Percentiles rank a stretch among this genome's conserved stretches.
These are phyloP conservation scores for Hirtodrosophila confusa DNA, from an alignment of 2,888 invertebrate species.

Conservation along the genomic window DNA sequence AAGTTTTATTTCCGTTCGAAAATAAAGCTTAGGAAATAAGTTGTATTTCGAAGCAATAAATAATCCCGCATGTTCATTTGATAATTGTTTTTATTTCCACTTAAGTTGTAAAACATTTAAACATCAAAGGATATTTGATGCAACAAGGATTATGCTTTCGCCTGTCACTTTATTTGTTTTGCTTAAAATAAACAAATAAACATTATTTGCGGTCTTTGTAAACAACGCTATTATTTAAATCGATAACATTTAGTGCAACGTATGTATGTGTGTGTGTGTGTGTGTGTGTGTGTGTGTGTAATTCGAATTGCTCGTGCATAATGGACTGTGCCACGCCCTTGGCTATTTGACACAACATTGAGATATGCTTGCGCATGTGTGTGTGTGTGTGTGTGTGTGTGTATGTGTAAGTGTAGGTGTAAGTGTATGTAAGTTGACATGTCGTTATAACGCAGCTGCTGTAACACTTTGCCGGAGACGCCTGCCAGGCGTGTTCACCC, in stretches of 20 bases:
- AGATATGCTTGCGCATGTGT: constrained; percentile 1
- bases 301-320: constrained; percentile 1
- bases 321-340: constrained; percentile 2
- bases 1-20: too few species aligned
- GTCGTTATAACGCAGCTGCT: constrained; percentile 27
- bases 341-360: constrained; percentile 17
- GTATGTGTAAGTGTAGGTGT: background rate
- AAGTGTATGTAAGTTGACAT: constrained; percentile 8
- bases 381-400: constrained; percentile 8
- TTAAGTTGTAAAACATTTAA: too few species aligned
- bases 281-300: constrained; percentile 1
- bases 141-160: too few species aligned
- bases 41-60: too few species aligned
- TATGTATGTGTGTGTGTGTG: background rate
- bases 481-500: constrained; percentile 30
- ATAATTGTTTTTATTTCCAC: too few species aligned
- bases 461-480: constrained; percentile 39
- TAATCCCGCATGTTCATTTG: too few species aligned
- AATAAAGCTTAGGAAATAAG: too few species aligned
- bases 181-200: too few species aligned
- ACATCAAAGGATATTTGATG: too few species aligned
- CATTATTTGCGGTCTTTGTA: background rate
- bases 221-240: constrained; percentile 12
- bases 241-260: constrained; percentile 6
- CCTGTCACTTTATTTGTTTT: too few species aligned